Base-by-base conservation (phyloP, 1,140 invertebrate genomes). In the Nilaparvata lugens region DNA sequence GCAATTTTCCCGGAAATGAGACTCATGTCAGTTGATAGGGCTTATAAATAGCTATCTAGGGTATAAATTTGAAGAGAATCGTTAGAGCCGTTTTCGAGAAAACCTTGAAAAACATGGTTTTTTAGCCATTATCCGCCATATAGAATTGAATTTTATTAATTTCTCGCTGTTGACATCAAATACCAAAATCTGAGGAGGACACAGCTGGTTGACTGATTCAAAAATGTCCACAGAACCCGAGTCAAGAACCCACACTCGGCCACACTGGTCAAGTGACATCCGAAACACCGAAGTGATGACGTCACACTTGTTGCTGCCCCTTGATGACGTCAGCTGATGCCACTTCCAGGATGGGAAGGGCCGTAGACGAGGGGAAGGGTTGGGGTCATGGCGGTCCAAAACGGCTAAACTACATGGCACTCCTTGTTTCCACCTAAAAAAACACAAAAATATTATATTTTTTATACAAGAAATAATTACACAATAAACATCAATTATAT, bases 391-490 rank as follows among this genome's bases (percentile, higher is more conserved):
- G 52, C 23, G 31, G 19, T 45, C 13, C 4, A 70, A 57, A 7
- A 35, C 55, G 0, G 81, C 78, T 19, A 90, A 71, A 0, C 86
- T 88, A 0, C 80, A 84, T 63, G 81, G 93, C 58, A 85, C 81
- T 56, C 84, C 91, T 69, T 69, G 82, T 73, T 83, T 94, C 95
- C 81, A 97, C 69, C 84, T 93, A 67, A n/a, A n/a, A n/a, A n/a
- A n/a, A n/a, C n/a, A n/a, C n/a, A n/a, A n/a, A n/a, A n/a, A n/a
- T n/a, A n/a, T n/a, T n/a, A n/a, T n/a, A n/a, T n/a, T n/a, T n/a
- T n/a, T n/a, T n/a, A n/a, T n/a, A n/a, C n/a, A n/a, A n/a, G n/a
- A n/a, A n/a, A n/a, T n/a, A n/a, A n/a, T n/a, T n/a, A n/a, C n/a
- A n/a, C n/a, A n/a, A n/a, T n/a, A n/a, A n/a, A n/a, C n/a, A n/a